phyloP scores from a whole-genome alignment of 2,888 invertebrate species.

The Aleiodes leptofemur region DNA sequence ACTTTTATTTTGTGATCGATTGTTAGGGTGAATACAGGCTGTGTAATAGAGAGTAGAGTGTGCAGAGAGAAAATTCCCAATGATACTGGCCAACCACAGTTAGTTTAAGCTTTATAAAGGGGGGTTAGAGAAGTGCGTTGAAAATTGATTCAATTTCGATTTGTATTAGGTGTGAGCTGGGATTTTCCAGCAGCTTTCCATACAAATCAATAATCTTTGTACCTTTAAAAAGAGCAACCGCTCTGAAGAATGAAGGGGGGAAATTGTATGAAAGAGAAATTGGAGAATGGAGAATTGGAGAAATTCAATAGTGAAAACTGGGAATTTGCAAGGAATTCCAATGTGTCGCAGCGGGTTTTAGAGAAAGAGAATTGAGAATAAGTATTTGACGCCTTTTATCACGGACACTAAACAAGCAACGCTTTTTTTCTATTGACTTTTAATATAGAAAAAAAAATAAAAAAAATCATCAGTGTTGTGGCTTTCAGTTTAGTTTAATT shows the following conservation, averaged over 20 bases:
- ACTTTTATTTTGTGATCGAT: too few relatives aligned
- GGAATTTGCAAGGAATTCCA: constrained; percentile 41
- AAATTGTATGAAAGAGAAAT: neutral
- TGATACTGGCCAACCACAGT: constrained; percentile 15
- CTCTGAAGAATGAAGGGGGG: neutral
- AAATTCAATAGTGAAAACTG: constrained; percentile 16
- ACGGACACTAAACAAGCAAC: constrained; percentile 40
- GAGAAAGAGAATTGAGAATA: constrained; percentile 14
- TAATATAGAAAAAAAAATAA: constrained; percentile 2
- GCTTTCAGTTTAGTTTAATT: neutral
- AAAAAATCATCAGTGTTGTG: neutral
- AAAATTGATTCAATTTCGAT: constrained; percentile 33
- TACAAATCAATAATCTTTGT: neutral
- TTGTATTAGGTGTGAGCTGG: neutral
- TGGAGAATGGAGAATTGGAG: neutral
- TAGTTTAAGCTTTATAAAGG: constrained; percentile 3
- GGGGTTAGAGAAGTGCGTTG: constrained; percentile 16
- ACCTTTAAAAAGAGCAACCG: constrained; percentile 1
- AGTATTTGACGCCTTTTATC: constrained; percentile 22
- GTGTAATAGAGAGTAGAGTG: neutral
- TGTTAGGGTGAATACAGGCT: neutral
- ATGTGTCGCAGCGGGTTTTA: constrained; percentile 17
- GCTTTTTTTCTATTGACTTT: constrained; percentile 43
- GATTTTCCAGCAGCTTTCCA: too few relatives aligned
- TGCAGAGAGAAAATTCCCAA: neutral